Percentiles rank a stretch among this genome's conserved stretches.
Evolutionary conservation across 1,140 invertebrate species (phyloP).

Genomic region (Polypedilum vanderplanki): DNA sequence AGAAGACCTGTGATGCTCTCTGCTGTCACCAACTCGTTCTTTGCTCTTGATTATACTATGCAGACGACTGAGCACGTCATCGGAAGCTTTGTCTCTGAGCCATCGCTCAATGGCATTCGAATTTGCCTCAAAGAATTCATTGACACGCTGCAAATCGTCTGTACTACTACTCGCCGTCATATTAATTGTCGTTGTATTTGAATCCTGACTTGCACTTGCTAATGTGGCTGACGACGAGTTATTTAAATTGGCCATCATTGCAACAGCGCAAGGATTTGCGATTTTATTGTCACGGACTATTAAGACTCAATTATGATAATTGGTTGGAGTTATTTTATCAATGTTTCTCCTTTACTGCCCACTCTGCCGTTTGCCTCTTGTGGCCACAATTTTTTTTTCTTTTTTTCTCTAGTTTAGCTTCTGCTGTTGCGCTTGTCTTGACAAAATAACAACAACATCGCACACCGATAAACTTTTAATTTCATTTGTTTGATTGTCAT

Average conservation of each 20-base stretch:
- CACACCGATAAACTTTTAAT: constrained; percentile 5
- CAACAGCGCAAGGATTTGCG: background rate
- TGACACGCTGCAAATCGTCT: constrained; percentile 34
- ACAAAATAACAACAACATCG: background rate
- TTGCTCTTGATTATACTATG: constrained; percentile 46
- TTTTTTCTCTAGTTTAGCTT: background rate
- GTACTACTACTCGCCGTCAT: background rate
- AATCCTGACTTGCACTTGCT: background rate
- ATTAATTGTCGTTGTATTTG: background rate
- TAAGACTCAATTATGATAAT: background rate
- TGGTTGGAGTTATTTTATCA: background rate
- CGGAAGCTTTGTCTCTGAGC: constrained; percentile 61
- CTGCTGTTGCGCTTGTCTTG: background rate
- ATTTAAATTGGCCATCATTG: constrained; percentile 13
- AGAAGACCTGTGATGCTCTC: constrained; percentile 59
- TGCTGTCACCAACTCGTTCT: background rate
- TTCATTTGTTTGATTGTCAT: constrained; percentile 10
- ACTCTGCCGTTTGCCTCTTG: background rate
- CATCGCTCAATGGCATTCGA: constrained; percentile 57
- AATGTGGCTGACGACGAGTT: constrained; percentile 7
- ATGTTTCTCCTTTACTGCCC: background rate
- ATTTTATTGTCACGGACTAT: background rate
- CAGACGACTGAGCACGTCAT: constrained; percentile 53
- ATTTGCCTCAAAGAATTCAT: constrained; percentile 46
- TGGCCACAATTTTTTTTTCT: background rate